A percentile compares a stretch with the other conserved stretches of the same genome.
Conservation (phyloP, 2,113 vertebrate genomes). For the Spilogale gracilis region DNA sequence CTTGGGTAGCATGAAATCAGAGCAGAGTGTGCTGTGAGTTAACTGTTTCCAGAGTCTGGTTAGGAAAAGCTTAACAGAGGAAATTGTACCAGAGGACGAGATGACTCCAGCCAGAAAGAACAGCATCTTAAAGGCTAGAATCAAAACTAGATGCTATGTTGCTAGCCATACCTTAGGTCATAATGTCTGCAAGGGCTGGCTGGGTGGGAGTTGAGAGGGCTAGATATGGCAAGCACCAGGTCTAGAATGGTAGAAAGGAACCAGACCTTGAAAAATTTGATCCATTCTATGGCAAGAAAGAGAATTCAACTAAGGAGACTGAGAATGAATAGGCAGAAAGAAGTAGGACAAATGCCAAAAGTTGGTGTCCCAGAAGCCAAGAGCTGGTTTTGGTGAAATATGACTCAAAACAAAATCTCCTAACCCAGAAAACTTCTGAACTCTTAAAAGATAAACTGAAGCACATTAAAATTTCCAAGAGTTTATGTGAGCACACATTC, state of each 20-base stretch:
- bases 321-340: background rate
- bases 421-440: background rate
- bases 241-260: background rate
- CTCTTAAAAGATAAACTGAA: background rate
- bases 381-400: background rate
- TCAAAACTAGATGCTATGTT: background rate
- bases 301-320: background rate
- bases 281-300: background rate
- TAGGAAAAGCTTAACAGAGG: constrained; percentile 11
- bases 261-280: background rate
- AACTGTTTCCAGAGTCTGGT: background rate
- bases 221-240: background rate
- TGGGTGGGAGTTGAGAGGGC: rapidly evolving
- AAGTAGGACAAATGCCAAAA: background rate
- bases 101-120: background rate
- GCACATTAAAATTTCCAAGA: background rate
- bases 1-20: background rate
- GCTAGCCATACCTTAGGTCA: background rate
- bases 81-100: background rate
- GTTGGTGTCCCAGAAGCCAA: background rate
- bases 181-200: background rate
- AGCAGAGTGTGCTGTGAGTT: background rate
- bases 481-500: background rate
- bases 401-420: background rate
- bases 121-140: background rate